These are phyloP conservation scores for Bubo scandiacus DNA, from an alignment of 2,113 vertebrate genomes.

Conservation along the genomic window DNA sequence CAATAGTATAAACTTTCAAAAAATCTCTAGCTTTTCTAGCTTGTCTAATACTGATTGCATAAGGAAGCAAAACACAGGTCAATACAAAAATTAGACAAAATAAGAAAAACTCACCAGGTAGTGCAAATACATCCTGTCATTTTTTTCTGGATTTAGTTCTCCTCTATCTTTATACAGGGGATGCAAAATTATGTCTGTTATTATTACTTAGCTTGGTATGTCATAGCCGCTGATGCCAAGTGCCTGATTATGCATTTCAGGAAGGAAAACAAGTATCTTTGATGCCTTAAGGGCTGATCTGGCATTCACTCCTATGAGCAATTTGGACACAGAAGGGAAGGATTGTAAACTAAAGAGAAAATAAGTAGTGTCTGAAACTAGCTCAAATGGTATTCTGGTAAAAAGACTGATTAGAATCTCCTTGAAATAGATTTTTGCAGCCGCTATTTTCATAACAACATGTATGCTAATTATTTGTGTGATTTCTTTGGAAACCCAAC, in stretches of 20 bases:
- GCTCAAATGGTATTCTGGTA: conserved; percentile 31
- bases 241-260: conserved; percentile 21
- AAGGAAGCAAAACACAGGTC: not conserved
- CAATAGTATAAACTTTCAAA: not conserved
- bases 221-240: conserved; percentile 54
- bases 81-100: not conserved
- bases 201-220: conserved; percentile 69
- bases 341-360: conserved; percentile 63
- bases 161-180: not conserved
- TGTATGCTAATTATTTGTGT: not conserved
- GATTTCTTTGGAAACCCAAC: not conserved
- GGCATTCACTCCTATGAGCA: conserved; percentile 69
- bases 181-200: conserved; percentile 58
- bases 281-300: conserved; percentile 69
- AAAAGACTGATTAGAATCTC: conserved; percentile 22
- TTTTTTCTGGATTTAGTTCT: conserved; percentile 56
- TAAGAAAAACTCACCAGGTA: not conserved
- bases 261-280: conserved; percentile 69
- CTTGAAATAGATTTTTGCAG: conserved; percentile 50
- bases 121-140: not conserved
- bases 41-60: not conserved
- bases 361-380: conserved; percentile 60
- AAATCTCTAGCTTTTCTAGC: not conserved
- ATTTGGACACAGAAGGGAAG: conserved; percentile 77
- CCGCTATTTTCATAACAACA: not conserved